Evolutionary conservation across 2,888 invertebrate species (phyloP).

Genomic region (Phasia obesa): DNA sequence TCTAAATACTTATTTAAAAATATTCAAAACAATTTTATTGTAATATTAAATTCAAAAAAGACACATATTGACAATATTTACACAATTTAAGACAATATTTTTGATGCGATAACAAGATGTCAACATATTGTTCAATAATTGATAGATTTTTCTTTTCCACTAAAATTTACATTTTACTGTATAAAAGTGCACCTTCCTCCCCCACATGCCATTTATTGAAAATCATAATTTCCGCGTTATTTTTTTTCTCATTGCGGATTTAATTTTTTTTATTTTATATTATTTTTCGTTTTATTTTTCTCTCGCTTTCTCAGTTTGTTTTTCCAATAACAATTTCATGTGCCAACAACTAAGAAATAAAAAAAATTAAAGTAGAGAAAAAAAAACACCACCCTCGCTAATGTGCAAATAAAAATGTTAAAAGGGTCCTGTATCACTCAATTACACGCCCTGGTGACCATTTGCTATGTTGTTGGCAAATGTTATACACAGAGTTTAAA

Average conservation of each 20-base stretch:
- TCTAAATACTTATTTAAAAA: too few relatives aligned
- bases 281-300: neutral
- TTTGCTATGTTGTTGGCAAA: slow-evolving; percentile 72
- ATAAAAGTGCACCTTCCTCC: neutral
- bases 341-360: slow-evolving; percentile 50
- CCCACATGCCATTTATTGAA: slow-evolving; percentile 2
- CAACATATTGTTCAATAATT: slow-evolving; percentile 29
- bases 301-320: slow-evolving; percentile 31
- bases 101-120: neutral
- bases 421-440: slow-evolving; percentile 83
- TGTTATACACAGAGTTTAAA: slow-evolving; percentile 53
- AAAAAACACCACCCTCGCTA: slow-evolving; percentile 80
- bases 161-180: slow-evolving; percentile 2
- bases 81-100: slow-evolving; percentile 35
- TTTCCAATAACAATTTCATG: slow-evolving; percentile 50
- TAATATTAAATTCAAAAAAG: too few relatives aligned
- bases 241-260: slow-evolving; percentile 19
- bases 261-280: slow-evolving; percentile 2
- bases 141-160: neutral
- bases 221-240: slow-evolving; percentile 23
- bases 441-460: slow-evolving; percentile 83
- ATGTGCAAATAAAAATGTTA: slow-evolving; percentile 83
- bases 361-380: too few relatives aligned
- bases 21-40: too few relatives aligned
- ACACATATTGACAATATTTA: too few relatives aligned